Base-by-base conservation (phyloP, 2,888 invertebrate species). In the Pammene fasciana region DNA sequence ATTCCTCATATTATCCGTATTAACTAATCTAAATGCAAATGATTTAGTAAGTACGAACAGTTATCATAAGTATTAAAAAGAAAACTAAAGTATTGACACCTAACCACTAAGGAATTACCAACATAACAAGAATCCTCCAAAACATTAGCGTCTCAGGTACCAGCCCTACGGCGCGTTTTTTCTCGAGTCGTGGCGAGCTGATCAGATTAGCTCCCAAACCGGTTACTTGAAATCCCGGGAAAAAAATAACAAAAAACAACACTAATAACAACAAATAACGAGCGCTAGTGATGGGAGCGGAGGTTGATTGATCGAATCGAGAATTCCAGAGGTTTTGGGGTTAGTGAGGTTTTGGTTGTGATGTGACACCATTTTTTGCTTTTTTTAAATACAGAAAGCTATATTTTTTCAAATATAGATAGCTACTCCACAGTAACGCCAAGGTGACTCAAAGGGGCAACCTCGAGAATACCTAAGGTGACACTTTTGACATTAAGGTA, bases 231-330 rank as follows among this genome's bases (percentile, higher is more conserved):
- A 87, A 86, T 86, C 86, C 87, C 86, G 83, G 79, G 82, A 82
- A 80, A 82, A 85, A 86, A 86, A 85, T 82, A 86, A 79, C 79
- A 79, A 86, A 89, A 87, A 87, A 86, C 82, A 82, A 88, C 86
- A 86, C 89, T 91, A 92, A 91, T 92, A 92, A 92, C 90, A 92
- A 92, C 92, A 92, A 92, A 92, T 92, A 92, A 92, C 91, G 89
- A 92, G 90, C 82, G 70, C 56, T 84, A 82, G 83, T 77, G 86
- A 78, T 79, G 82, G 70, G 82, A 78, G 64, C 67, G 66, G 76
- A 84, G 85, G 83, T 75, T 74, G 68, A 76, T 66, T 72, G 68
- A 59, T 66, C 59, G 70, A 76, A 77, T 74, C 76, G 68, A 77
- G 79, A 36, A 41, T 52, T 62, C 41, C 50, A 4, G 38, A 18